Evolutionary conservation across 2,797 vertebrate genomes (phyloP), one percentile per base, ranked within the genome.

Genomic region (Eremophila alpestris): DNA sequence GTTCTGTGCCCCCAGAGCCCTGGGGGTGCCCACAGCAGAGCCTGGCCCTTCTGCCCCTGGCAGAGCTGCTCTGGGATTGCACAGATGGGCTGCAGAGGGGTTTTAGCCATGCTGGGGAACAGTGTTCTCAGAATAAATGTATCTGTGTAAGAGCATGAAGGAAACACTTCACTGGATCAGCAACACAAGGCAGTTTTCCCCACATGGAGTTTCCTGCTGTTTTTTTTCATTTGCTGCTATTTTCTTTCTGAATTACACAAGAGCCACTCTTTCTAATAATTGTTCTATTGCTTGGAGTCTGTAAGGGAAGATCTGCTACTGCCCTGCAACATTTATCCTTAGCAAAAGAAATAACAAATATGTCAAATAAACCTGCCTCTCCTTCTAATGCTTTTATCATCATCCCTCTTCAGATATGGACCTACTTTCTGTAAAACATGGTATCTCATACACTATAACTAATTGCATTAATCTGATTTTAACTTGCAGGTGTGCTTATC

Each of bases 211-310:
- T 94, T 93, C 83, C 52, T 63, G 52, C 58, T 93, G 87, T 16
- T 79, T 91, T 83, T 83, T 92, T 82, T 94, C 74, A 87, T 93
- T 89, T 94, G 92, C 45, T 94, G 41, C 48, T 76, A 84, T 86
- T 86, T 95, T 96, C 38, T 43, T 56, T 76, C 58, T 73, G 55
- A 87, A 94, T 91, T 76, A 84, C 87, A 88, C 65, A 90, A 76
- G 22, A 93, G 34, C 30, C 36, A 65, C 62, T 43, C 83, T 95
- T 91, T 95, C 91, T 86, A 90, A 87, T 74, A 90, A 89, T 86
- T 83, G 62, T 82, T 87, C 79, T 83, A 75, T 75, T 81, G 46
- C 79, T 87, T 82, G 59, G 12, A 76, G 60, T 59, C 62, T 82
- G 19, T 58, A 38, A 82, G 59, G 32, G 26, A 87, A 86, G 58